phyloP scores from a whole-genome alignment of 92 coral and sea anemone species.

The Anthopleura xanthogrammica region DNA sequence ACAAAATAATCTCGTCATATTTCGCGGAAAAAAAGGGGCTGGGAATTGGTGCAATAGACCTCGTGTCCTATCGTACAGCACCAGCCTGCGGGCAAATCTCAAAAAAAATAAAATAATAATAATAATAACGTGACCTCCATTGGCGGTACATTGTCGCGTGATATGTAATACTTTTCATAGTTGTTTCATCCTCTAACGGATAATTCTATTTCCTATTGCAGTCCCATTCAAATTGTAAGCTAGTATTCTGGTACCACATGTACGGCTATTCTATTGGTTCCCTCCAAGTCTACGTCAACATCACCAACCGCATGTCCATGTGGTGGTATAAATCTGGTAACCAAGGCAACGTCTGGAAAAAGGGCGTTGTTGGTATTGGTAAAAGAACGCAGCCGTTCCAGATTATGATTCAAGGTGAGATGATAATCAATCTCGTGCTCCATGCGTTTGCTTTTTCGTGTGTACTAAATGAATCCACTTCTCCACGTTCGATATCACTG shows the following conservation, averaged over 20 bases:
- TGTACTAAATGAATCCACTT: no score
- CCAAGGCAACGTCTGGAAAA: slow-evolving; percentile 86
- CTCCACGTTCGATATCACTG: no score
- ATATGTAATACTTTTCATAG: neutral
- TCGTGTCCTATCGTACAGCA: no score
- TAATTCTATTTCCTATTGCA: slow-evolving; percentile 3
- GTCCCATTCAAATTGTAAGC: slow-evolving; percentile 80
- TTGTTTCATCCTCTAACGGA: no score
- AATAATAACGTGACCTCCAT: neutral
- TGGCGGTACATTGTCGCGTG: neutral
- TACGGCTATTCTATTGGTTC: slow-evolving; percentile 87
- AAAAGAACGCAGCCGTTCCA: slow-evolving; percentile 82
- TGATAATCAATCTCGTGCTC: no score
- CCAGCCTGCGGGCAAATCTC: no score
- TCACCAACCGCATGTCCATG: slow-evolving; percentile 50
- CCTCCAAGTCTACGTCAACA: slow-evolving; percentile 73
- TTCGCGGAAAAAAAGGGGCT: no score
- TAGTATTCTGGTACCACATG: slow-evolving; percentile 98
- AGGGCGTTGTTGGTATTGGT: slow-evolving; percentile 81
- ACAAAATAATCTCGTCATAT: no score
- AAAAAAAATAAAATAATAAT: no score
- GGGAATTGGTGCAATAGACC: no score
- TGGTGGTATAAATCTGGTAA: slow-evolving; percentile 92
- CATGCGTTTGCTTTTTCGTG: no score
- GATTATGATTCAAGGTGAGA: slow-evolving; percentile 75